Conservation (phyloP, 2,888 invertebrate species). For the Lomographa bimaculata region DNA sequence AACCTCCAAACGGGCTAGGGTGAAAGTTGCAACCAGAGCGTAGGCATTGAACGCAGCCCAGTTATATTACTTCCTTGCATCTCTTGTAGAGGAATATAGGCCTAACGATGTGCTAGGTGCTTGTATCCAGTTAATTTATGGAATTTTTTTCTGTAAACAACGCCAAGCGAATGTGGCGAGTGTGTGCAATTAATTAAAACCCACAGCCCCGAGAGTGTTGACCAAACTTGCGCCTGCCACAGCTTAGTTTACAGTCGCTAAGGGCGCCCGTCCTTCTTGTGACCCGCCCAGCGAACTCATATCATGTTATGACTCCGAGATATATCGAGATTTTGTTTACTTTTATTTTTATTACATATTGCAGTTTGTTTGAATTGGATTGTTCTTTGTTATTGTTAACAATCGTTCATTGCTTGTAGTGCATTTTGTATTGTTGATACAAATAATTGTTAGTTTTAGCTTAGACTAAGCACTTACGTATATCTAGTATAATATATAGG, state of each 20-base stretch:
- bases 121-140: slow-evolving; percentile 33
- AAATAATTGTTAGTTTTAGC: no score
- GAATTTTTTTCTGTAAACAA: background rate
- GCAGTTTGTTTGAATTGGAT: background rate
- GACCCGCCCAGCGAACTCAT: slow-evolving; percentile 3
- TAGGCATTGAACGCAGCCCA: no score
- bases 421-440: no score
- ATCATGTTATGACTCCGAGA: slow-evolving; percentile 1
- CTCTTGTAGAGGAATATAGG: background rate
- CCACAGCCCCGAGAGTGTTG: slow-evolving; percentile 48
- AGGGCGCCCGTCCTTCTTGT: slow-evolving; percentile 7
- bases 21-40: no score
- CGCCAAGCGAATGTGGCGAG: background rate
- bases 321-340: slow-evolving; percentile 1
- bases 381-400: no score
- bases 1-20: no score
- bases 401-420: no score
- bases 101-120: slow-evolving; percentile 19
- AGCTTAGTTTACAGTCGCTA: background rate
- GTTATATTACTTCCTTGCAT: background rate
- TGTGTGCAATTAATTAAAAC: slow-evolving; percentile 50
- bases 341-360: slow-evolving; percentile 1
- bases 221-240: slow-evolving; percentile 22
- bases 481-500: no score
- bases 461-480: no score